Percentiles rank a stretch among this genome's conserved stretches.
phyloP scores from a whole-genome alignment of 2,113 vertebrate genomes.

The Ceyx cyanopectus region DNA sequence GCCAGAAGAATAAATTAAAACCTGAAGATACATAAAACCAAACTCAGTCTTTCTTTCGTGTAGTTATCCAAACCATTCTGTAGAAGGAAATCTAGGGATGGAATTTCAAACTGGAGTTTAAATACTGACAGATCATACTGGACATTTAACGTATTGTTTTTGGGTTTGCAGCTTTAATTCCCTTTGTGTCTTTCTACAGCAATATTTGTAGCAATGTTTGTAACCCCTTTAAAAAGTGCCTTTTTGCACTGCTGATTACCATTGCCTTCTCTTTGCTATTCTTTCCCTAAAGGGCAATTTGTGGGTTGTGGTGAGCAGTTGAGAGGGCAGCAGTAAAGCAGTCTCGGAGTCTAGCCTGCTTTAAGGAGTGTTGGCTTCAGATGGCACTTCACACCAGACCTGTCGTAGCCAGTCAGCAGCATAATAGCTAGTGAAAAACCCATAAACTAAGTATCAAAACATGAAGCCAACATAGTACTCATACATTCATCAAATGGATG shows the following conservation, averaged over 20 bases:
- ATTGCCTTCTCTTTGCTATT: background rate
- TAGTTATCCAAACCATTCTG: background rate
- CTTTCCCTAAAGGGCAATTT: background rate
- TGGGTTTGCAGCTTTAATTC: background rate
- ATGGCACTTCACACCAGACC: background rate
- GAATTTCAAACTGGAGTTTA: background rate
- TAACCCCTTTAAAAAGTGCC: background rate
- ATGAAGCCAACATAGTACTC: background rate
- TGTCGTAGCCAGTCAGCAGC: background rate
- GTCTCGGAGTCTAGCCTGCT: accelerated
- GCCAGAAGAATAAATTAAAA: background rate
- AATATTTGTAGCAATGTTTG: background rate
- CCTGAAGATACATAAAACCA: background rate
- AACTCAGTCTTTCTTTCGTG: background rate
- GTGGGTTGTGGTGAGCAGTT: conserved; percentile 5
- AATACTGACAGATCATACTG: background rate
- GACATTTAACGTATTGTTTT: background rate
- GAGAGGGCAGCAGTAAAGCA: background rate
- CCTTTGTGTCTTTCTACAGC: background rate
- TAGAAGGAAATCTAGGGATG: background rate
- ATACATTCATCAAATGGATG: accelerated
- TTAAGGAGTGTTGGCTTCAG: background rate
- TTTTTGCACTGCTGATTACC: background rate
- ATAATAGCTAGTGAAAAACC: background rate
- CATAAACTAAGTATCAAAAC: background rate